A percentile compares a stretch with the other conserved stretches of the same genome.
These are phyloP conservation scores for Agrotis segetum DNA, from an alignment of 2,888 invertebrate species.

Conservation along the genomic window DNA sequence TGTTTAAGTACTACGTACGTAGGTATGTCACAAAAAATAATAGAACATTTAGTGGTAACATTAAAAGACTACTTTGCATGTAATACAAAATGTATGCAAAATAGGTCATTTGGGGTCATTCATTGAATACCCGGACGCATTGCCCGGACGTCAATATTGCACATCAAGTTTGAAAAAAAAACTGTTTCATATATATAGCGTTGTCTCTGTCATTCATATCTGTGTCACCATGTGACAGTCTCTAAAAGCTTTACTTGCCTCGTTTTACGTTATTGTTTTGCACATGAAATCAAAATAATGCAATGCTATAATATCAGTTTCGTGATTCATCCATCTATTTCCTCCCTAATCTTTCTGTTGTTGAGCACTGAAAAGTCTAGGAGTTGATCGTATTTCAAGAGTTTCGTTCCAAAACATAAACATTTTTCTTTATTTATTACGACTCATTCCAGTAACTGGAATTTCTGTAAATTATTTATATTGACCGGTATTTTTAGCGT, in stretches of 20 bases:
- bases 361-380: slow-evolving; percentile 2
- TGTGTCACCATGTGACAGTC: slow-evolving; percentile 2
- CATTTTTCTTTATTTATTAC: slow-evolving; percentile 4
- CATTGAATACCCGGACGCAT: not conserved
- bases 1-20: too few species aligned
- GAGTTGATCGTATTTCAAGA: slow-evolving; percentile 5
- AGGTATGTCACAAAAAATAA: too few species aligned
- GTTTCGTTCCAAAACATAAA: slow-evolving; percentile 22
- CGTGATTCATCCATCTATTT: slow-evolving; percentile 19
- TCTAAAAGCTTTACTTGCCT: slow-evolving; percentile 4
- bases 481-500: slow-evolving; percentile 48
- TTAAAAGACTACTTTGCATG: not conserved
- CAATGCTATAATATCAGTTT: not conserved
- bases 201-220: not conserved
- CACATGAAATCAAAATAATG: slow-evolving; percentile 1
- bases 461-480: slow-evolving; percentile 36
- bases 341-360: not conserved
- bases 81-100: not conserved
- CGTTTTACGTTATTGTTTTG: not conserved
- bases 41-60: not conserved
- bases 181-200: not conserved
- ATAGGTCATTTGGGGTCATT: slow-evolving; percentile 15
- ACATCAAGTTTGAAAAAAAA: not conserved
- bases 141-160: slow-evolving; percentile 6
- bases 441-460: slow-evolving; percentile 11